These are phyloP conservation scores for Drosophila fulvimacula DNA, from an alignment of 2,888 invertebrate species.

Conservation along the genomic window DNA sequence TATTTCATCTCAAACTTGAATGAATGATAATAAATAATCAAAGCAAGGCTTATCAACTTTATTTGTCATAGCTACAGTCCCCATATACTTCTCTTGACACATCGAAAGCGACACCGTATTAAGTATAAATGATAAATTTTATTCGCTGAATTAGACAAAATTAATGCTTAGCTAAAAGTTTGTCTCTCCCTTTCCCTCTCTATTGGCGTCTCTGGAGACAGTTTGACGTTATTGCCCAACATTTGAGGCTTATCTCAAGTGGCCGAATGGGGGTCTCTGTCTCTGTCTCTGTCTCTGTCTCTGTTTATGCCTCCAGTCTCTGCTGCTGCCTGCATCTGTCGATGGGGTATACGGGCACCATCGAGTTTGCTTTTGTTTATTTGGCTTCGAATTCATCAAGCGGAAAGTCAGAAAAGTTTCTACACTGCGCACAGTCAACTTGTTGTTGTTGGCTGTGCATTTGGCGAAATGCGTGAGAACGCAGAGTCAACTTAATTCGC, in stretches of 20 bases:
- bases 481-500: slow-evolving; percentile 55
- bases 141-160: slow-evolving; percentile 43
- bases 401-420: slow-evolving; percentile 71
- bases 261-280: background rate
- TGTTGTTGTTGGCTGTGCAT: slow-evolving; percentile 33
- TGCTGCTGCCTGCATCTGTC: background rate
- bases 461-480: slow-evolving; percentile 73
- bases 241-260: slow-evolving; percentile 51
- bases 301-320: background rate
- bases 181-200: background rate
- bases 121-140: slow-evolving; percentile 24
- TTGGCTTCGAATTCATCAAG: slow-evolving; percentile 77
- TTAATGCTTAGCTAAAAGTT: slow-evolving; percentile 12
- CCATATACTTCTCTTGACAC: background rate
- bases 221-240: slow-evolving; percentile 62
- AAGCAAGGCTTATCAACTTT: background rate
- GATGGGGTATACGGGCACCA: slow-evolving; percentile 7
- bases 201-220: slow-evolving; percentile 51
- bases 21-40: background rate
- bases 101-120: background rate
- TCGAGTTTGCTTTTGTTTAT: slow-evolving; percentile 67
- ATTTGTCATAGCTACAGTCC: background rate
- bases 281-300: background rate
- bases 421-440: slow-evolving; percentile 30
- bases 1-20: no score